Evolutionary conservation across 92 coral and sea anemone genomes (phyloP), one percentile per base, ranked within the genome.

Genomic region (Diadumene lineata): DNA sequence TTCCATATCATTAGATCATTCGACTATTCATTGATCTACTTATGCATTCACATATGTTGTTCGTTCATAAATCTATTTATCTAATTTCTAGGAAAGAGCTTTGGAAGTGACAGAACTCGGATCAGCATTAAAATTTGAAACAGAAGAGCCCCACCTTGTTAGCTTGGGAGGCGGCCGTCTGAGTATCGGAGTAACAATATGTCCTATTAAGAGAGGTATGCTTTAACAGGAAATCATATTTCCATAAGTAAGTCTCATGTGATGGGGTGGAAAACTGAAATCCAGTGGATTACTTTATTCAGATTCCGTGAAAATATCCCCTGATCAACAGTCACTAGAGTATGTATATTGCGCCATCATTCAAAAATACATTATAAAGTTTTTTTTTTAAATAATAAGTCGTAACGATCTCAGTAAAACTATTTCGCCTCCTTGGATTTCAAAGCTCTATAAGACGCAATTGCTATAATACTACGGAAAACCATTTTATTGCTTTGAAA

Each of bases 81-180:
- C 43, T 0, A 67, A 34, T 4, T 48, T 57, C 43, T 55, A 94
- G 98, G 98, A 94, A 46, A 94, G 97, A 31, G 90, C 98, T 2
- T 81, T 94, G 1, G 97, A 92, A 43, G 97, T 94, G 29, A 94
- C 98, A 19, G 98, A 92, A 74, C 88, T 94, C 58, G 98, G 98
- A 23, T 92, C 97, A 33, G 98, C 97, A 25, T 87, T 94, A 17
- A 94, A 92, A 85, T 94, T 94, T 75, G 98, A 94, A 70, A 94
- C 97, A 8, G 97, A 94, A 43, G 97, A 94, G 32, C 98, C 98
- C 29, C 98, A 94, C 57, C 92, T 94, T 50, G 97, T 94, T 55
- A 94, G 97, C 27, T 83, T 94, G 23, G 98, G 98, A 1, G 98
- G 98, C 50, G 98, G 98, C 28, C 81, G 98, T 27, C 85, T 94